Conservation (phyloP, 2,113 vertebrate species). For the Phrynosoma blainvillii region DNA sequence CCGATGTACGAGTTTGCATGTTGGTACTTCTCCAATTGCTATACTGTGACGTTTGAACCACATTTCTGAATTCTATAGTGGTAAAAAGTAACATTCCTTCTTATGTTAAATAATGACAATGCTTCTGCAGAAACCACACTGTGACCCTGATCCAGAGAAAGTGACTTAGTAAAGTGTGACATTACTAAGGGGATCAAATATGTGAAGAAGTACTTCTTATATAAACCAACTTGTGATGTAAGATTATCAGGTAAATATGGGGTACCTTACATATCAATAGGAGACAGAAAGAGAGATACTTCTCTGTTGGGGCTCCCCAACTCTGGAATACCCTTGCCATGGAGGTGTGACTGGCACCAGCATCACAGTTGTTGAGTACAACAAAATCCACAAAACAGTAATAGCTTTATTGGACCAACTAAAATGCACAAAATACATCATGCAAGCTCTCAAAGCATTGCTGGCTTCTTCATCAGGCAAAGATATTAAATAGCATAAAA, state of each 20-base stretch:
- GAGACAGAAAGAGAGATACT: too few species aligned
- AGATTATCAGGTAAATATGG: neutral
- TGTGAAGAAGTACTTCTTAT: neutral
- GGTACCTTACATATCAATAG: neutral
- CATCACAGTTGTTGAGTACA: too few species aligned
- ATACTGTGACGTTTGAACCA: conserved; percentile 90
- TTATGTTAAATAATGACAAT: conserved; percentile 11
- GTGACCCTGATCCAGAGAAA: neutral
- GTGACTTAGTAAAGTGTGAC: neutral
- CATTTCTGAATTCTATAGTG: conserved; percentile 80
- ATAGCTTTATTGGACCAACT: too few species aligned
- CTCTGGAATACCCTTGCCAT: too few species aligned
- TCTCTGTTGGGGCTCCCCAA: neutral
- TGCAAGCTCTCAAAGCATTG: too few species aligned
- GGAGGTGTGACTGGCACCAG: too few species aligned
- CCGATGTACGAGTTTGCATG: conserved; percentile 78
- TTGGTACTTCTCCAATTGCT: conserved; percentile 84
- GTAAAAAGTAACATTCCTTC: neutral
- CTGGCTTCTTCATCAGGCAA: too few species aligned
- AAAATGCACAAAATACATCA: too few species aligned
- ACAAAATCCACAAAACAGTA: too few species aligned
- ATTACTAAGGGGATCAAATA: neutral
- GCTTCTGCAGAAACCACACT: neutral
- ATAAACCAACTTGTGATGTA: neutral
- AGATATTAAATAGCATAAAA: too few species aligned